Percentiles rank a stretch among this genome's conserved stretches.
phyloP scores from a whole-genome alignment of 2,113 vertebrate species.

The Rhabdomys dilectus region DNA sequence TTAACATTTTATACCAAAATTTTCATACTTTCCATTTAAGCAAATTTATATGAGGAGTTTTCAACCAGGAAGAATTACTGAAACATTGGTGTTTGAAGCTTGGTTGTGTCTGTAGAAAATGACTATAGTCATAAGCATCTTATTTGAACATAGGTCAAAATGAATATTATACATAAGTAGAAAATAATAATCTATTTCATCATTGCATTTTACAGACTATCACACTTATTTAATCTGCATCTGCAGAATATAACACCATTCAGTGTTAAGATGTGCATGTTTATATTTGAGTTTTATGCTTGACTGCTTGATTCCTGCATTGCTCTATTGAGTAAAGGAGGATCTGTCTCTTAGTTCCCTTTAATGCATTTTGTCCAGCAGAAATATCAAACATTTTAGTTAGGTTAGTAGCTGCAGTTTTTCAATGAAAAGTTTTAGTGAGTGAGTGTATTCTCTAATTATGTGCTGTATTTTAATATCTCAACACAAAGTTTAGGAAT shows the following conservation, averaged over 20 bases:
- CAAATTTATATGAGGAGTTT: neutral
- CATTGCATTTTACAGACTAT: neutral
- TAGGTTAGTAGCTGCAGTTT: neutral
- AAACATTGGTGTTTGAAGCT: neutral
- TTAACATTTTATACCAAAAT: neutral
- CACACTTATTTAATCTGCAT: accelerated
- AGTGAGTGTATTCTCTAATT: neutral
- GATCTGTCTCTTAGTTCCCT: neutral
- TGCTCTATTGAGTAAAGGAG: neutral
- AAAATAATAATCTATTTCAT: neutral
- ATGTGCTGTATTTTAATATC: neutral
- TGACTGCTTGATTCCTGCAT: neutral
- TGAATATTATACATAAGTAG: neutral
- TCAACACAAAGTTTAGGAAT: neutral
- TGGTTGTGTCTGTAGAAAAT: neutral
- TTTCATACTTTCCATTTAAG: neutral
- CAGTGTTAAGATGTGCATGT: neutral
- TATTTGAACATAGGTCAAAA: neutral
- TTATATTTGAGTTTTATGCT: neutral
- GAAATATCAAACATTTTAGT: neutral
- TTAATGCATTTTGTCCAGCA: neutral
- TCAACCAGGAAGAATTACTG: neutral
- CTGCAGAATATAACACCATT: accelerated
- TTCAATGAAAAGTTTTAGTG: neutral
- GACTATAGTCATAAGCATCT: neutral